A percentile compares a stretch with the other conserved stretches of the same genome.
These are phyloP conservation scores for Silvanus unidentatus DNA, from an alignment of 2,888 invertebrate genomes.

Conservation along the genomic window DNA sequence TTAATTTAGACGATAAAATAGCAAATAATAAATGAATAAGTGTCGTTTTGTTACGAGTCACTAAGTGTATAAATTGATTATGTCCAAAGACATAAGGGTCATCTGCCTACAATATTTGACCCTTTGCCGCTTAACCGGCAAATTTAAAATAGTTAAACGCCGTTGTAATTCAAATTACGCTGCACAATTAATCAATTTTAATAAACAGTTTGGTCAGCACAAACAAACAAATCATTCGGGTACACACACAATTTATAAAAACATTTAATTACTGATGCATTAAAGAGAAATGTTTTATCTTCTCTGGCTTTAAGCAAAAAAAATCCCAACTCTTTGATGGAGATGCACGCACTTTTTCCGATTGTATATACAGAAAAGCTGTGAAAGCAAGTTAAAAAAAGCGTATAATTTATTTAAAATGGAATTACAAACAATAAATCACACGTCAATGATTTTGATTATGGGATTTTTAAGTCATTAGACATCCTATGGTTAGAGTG, in stretches of 20 bases:
- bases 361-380: too few relatives aligned
- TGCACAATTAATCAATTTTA: too few relatives aligned
- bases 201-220: too few relatives aligned
- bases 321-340: not conserved
- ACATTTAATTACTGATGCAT: not conserved
- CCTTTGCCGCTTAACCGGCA: constrained; percentile 8
- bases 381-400: too few relatives aligned
- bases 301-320: not conserved
- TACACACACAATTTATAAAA: not conserved
- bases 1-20: constrained; percentile 16
- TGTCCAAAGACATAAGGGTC: constrained; percentile 15
- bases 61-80: constrained; percentile 23
- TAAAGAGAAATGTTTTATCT: not conserved
- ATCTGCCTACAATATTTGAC: constrained; percentile 16
- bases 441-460: not conserved
- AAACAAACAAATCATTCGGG: too few relatives aligned
- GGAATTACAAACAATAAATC: constrained; percentile 4
- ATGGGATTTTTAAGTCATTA: not conserved
- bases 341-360: not conserved
- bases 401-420: constrained; percentile 1
- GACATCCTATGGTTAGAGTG: constrained; percentile 24
- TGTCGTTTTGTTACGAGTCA: constrained; percentile 13
- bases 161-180: constrained; percentile 4
- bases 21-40: constrained; percentile 21
- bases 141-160: constrained; percentile 5